Evolutionary conservation across 2,797 vertebrate genomes (phyloP).

Genomic region (Hippocampus kuda): DNA sequence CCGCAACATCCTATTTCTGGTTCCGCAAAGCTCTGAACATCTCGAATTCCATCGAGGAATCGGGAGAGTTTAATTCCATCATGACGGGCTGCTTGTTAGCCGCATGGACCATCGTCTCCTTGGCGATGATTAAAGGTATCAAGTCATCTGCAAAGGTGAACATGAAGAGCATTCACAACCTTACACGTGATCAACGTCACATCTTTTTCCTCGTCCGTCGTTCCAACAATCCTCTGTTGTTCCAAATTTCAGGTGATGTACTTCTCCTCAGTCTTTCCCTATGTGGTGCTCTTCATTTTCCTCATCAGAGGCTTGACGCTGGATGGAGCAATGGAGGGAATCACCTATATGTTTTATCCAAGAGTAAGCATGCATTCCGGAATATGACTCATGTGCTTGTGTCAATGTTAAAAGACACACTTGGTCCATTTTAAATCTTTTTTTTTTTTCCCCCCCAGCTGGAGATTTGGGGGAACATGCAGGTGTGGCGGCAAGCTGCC

Average conservation of each 20-base stretch:
- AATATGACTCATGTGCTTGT: not conserved
- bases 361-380: constrained; percentile 49
- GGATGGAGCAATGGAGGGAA: constrained; percentile 70
- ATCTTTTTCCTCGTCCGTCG: too few species aligned
- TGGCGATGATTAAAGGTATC: constrained; percentile 81
- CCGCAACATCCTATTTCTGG: constrained; percentile 77
- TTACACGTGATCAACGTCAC: too few species aligned
- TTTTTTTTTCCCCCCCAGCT: constrained; percentile 61
- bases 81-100: constrained; percentile 73
- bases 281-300: constrained; percentile 77
- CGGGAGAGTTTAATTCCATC: constrained; percentile 63
- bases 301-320: constrained; percentile 70
- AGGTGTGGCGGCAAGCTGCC: constrained; percentile 95
- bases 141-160: constrained; percentile 77
- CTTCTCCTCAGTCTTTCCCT: constrained; percentile 87
- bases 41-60: constrained; percentile 68
- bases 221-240: not conserved
- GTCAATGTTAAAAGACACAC: not conserved
- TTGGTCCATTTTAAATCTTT: not conserved
- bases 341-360: constrained; percentile 74
- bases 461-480: constrained; percentile 85
- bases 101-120: constrained; percentile 71
- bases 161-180: not conserved
- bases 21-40: constrained; percentile 75
- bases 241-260: constrained; percentile 77